A percentile compares a stretch with the other conserved stretches of the same genome.
phyloP scores from a whole-genome alignment of 2,797 vertebrate genomes.

The Peromyscus eremicus region DNA sequence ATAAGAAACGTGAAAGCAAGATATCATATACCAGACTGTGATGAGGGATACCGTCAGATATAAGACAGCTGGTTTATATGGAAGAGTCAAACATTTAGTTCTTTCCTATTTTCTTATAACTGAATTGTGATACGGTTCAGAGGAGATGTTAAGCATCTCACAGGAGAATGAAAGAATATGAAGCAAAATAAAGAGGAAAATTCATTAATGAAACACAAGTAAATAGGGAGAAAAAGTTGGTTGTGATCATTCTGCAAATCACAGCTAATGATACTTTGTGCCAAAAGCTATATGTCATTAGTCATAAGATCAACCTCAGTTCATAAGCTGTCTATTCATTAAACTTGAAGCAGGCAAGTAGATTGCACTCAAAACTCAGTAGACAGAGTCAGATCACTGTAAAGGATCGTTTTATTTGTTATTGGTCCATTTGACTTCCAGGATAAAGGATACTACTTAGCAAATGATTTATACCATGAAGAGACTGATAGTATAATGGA shows the following conservation, averaged over 20 bases:
- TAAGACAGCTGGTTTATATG: constrained; percentile 10
- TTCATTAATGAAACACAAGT: constrained; percentile 55
- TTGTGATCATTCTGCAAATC: constrained; percentile 61
- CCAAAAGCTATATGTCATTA: constrained; percentile 53
- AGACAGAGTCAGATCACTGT: constrained; percentile 74
- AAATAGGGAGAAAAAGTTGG: constrained; percentile 66
- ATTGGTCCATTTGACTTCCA: constrained; percentile 70
- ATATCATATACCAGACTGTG: background rate
- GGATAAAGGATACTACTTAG: constrained; percentile 71
- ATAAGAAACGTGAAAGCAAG: background rate
- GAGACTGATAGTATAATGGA: constrained; percentile 69
- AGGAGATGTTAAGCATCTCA: background rate
- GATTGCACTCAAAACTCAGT: constrained; percentile 68
- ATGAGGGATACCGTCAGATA: background rate
- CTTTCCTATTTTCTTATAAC: background rate
- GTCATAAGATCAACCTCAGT: constrained; percentile 55
- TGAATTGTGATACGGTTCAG: constrained; percentile 53
- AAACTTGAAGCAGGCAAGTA: constrained; percentile 70
- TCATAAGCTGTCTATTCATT: constrained; percentile 71
- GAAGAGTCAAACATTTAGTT: background rate
- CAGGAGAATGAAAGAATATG: constrained; percentile 25
- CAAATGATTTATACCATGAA: constrained; percentile 68
- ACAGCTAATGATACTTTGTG: constrained; percentile 65
- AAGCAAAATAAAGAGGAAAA: constrained; percentile 48
- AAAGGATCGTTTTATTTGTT: constrained; percentile 78